Conservation (phyloP, 2,888 invertebrate genomes). For the Camponotus fellah region DNA sequence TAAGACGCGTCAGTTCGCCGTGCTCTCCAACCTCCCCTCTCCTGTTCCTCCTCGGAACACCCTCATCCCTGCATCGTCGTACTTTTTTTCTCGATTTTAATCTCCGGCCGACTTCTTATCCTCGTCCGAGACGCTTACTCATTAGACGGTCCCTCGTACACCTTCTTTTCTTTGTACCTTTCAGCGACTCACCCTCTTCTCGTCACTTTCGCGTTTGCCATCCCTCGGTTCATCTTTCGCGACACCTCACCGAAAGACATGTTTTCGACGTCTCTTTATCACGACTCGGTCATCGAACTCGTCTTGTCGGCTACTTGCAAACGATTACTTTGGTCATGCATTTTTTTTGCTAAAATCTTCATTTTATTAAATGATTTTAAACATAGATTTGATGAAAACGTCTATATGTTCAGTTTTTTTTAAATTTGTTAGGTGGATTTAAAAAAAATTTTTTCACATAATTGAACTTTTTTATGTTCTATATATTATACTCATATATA, state of each 20-base stretch:
- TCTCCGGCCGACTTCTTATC: conserved; percentile 24
- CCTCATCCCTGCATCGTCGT: neutral
- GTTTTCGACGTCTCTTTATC: conserved; percentile 14
- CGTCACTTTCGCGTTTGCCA: neutral
- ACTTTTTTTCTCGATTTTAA: conserved; percentile 43
- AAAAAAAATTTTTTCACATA: no score
- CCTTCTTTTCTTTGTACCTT: conserved; percentile 27
- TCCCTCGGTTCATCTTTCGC: neutral
- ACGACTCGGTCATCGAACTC: neutral
- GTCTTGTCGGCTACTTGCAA: neutral
- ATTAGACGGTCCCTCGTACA: conserved; percentile 36
- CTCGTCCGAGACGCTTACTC: conserved; percentile 31
- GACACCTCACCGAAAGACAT: neutral
- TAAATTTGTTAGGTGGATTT: no score
- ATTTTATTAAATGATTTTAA: neutral
- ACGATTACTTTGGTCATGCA: neutral
- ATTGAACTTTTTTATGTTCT: no score
- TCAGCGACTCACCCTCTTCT: neutral
- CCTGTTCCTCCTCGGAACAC: neutral
- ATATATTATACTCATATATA: no score
- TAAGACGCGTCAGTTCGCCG: conserved; percentile 31
- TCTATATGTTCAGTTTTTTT: neutral
- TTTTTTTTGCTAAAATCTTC: neutral
- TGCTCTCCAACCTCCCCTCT: no score
- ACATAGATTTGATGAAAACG: neutral